These are phyloP conservation scores for Buceros bicornis DNA, from an alignment of 2,797 vertebrate species.

Conservation along the genomic window DNA sequence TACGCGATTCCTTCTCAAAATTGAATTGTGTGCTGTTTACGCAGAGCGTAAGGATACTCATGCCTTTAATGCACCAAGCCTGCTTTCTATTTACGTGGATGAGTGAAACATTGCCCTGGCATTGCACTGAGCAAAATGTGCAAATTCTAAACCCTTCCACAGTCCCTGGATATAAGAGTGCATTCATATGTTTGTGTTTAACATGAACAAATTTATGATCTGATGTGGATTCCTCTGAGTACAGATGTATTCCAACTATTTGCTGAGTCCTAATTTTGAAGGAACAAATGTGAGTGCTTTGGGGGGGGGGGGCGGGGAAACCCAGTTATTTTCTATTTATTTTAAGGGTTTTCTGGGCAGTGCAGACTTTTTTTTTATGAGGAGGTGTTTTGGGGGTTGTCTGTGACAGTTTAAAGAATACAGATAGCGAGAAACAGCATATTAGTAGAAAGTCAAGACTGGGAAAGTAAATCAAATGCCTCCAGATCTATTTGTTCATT, in stretches of 20 bases:
- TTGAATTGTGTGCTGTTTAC: constrained; percentile 59
- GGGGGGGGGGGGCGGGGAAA: background rate
- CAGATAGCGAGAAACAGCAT: background rate
- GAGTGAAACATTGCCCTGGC: constrained; percentile 69
- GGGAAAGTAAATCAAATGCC: background rate
- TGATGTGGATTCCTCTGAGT: constrained; percentile 75
- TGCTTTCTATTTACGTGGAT: constrained; percentile 73
- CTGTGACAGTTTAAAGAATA: background rate
- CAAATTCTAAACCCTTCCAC: constrained; percentile 67
- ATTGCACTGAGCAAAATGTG: constrained; percentile 66
- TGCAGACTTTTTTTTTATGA: background rate
- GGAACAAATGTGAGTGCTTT: constrained; percentile 30
- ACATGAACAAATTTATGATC: constrained; percentile 78
- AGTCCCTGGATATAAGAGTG: constrained; percentile 47
- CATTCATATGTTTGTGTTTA: constrained; percentile 77
- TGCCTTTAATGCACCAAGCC: constrained; percentile 58
- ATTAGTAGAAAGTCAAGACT: background rate
- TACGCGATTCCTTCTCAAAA: constrained; percentile 55
- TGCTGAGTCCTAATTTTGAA: constrained; percentile 71
- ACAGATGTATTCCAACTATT: constrained; percentile 73
- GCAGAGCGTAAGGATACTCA: constrained; percentile 53
- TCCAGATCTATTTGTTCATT: background rate
- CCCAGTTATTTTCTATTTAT: constrained; percentile 5
- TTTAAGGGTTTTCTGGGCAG: background rate
- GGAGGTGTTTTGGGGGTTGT: background rate